Percentiles rank a stretch among this genome's conserved stretches.
Evolutionary conservation across 2,113 vertebrate species (phyloP).

Genomic region (Rhynchomys soricoides): DNA sequence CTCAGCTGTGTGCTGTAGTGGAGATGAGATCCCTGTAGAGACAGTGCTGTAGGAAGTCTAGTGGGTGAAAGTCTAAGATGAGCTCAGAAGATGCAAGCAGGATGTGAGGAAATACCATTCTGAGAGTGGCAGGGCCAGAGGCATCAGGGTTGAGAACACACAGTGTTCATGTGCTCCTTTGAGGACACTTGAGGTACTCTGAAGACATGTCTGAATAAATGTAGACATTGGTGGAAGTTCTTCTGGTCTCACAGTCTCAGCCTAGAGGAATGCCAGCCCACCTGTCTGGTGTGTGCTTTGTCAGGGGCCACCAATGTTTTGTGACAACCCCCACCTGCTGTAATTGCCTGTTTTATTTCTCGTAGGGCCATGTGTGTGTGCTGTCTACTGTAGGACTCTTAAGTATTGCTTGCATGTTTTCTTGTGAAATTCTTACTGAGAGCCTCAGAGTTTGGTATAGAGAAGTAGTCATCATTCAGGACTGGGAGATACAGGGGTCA

Average conservation of each 20-base stretch:
- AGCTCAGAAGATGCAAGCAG: not conserved
- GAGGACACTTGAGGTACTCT: not conserved
- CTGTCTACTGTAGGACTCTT: not conserved
- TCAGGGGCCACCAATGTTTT: not conserved
- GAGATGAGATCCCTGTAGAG: not conserved
- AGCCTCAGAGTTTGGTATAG: not conserved
- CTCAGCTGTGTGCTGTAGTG: not conserved
- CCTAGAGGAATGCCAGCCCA: too few species aligned
- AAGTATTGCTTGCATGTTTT: not conserved
- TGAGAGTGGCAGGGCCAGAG: not conserved
- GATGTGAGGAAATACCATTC: not conserved
- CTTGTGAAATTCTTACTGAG: not conserved
- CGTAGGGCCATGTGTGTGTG: not conserved
- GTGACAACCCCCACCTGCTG: accelerated
- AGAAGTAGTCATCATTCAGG: not conserved
- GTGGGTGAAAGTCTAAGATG: not conserved
- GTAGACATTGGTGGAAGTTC: not conserved
- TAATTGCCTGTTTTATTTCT: not conserved
- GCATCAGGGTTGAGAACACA: not conserved
- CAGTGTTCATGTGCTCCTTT: accelerated
- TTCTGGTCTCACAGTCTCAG: not conserved
- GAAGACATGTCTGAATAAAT: not conserved
- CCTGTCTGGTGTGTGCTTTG: not conserved
- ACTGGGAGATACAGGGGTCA: not conserved
- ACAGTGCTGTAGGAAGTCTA: not conserved